Percentiles rank a stretch among this genome's conserved stretches.
Conservation (phyloP, 1,140 invertebrate genomes). For the Ostrea denselamellosa region DNA sequence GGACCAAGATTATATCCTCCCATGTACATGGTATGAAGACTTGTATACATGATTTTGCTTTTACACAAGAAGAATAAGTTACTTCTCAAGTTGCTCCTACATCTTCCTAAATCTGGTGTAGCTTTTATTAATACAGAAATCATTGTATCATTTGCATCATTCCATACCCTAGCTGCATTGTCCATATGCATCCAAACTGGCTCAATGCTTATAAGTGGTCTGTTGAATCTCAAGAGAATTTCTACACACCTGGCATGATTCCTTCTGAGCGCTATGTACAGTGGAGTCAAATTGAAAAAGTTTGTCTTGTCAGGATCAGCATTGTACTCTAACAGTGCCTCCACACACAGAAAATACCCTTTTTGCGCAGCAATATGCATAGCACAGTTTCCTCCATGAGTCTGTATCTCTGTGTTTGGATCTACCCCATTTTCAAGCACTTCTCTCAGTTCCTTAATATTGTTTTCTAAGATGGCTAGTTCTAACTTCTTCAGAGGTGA, state of each 20-base stretch:
- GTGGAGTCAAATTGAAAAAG: conserved; percentile 46
- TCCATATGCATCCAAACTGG: conserved; percentile 43
- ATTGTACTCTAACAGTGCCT: conserved; percentile 46
- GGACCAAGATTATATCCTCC: conserved; percentile 1
- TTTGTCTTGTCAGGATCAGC: conserved; percentile 49
- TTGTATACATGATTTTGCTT: conserved; percentile 20
- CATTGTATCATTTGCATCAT: conserved; percentile 41
- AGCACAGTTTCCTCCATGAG: conserved; percentile 50
- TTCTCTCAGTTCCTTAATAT: conserved; percentile 31
- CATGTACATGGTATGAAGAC: conserved; percentile 16
- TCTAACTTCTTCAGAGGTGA: conserved; percentile 46
- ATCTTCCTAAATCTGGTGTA: conserved; percentile 40
- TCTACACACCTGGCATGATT: conserved; percentile 40
- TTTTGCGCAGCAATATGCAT: conserved; percentile 47
- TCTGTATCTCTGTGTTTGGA: conserved; percentile 43
- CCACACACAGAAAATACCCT: conserved; percentile 38
- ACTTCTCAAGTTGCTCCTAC: conserved; percentile 36
- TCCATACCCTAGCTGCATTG: conserved; percentile 34
- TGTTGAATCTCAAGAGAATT: conserved; percentile 41
- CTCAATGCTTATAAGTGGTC: conserved; percentile 25
- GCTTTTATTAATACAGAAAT: conserved; percentile 46
- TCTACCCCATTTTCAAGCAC: conserved; percentile 35
- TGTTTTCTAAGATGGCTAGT: conserved; percentile 39
- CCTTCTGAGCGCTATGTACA: conserved; percentile 35
- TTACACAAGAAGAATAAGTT: conserved; percentile 44